phyloP scores from a whole-genome alignment of 2,797 vertebrate species.

The Carapus acus region DNA sequence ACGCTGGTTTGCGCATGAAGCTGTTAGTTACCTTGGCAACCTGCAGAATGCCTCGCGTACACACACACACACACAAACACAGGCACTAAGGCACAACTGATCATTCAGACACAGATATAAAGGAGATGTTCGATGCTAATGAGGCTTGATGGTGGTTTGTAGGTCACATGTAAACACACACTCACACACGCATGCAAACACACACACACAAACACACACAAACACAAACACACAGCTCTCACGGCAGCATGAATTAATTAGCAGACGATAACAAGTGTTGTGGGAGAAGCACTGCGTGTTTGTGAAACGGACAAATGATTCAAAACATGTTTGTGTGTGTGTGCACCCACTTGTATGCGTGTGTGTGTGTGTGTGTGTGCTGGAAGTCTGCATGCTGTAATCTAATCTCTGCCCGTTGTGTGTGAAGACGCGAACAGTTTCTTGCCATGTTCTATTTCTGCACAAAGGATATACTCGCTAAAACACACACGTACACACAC shows the following conservation, averaged over 20 bases:
- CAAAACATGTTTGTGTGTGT: constrained; percentile 24
- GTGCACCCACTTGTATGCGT: constrained; percentile 5
- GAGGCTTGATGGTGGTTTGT: constrained; percentile 41
- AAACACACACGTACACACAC: constrained; percentile 9
- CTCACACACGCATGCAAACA: constrained; percentile 9
- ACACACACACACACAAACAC: background rate
- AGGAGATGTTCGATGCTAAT: constrained; percentile 33
- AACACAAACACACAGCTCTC: constrained; percentile 6
- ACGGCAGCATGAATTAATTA: constrained; percentile 42
- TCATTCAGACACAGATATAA: constrained; percentile 12
- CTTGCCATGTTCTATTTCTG: too few relatives aligned
- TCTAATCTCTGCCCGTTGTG: constrained; percentile 13
- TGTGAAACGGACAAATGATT: constrained; percentile 28
- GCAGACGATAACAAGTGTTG: constrained; percentile 35
- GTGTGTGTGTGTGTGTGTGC: constrained; percentile 9
- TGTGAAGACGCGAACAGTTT: background rate
- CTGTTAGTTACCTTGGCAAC: too few relatives aligned
- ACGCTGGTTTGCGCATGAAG: too few relatives aligned
- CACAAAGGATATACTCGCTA: background rate
- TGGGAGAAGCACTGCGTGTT: constrained; percentile 21
- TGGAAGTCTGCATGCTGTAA: constrained; percentile 4
- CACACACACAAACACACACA: constrained; percentile 11
- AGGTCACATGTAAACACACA: constrained; percentile 22
- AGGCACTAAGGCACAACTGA: background rate
- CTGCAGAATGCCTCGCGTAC: background rate